Conservation (phyloP, 2,797 vertebrate genomes). For the Sebastes melanostomus region DNA sequence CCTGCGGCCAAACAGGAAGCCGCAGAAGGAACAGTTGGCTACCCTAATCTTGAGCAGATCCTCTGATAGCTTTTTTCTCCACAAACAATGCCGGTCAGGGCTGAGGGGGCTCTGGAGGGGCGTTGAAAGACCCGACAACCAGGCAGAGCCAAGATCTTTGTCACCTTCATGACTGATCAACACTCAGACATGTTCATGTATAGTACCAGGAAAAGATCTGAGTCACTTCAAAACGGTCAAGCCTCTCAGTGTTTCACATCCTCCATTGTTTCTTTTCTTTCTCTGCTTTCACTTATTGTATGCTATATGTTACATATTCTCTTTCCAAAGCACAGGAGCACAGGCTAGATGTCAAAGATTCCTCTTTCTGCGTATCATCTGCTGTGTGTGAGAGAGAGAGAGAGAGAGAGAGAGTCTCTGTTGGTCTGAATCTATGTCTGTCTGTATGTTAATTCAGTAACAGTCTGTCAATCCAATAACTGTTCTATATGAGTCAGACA, state of each 20-base stretch:
- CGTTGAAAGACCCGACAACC: conserved; percentile 62
- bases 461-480: conserved; percentile 14
- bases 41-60: conserved; percentile 88
- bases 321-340: background rate
- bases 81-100: conserved; percentile 70
- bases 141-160: conserved; percentile 38
- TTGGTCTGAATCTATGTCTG: conserved; percentile 19
- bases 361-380: background rate
- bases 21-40: conserved; percentile 85
- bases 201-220: conserved; percentile 32
- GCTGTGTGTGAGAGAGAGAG: background rate
- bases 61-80: conserved; percentile 80
- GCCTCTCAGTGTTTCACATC: background rate
- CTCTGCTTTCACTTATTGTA: background rate
- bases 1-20: conserved; percentile 90
- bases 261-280: background rate
- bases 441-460: conserved; percentile 5
- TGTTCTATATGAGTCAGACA: conserved; percentile 35
- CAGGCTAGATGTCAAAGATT: background rate
- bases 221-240: background rate
- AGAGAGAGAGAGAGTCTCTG: background rate
- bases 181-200: conserved; percentile 35
- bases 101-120: conserved; percentile 51
- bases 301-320: background rate
- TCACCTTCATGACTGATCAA: conserved; percentile 42